phyloP scores from a whole-genome alignment of 2,113 vertebrate genomes.

The Struthidea cinerea region DNA sequence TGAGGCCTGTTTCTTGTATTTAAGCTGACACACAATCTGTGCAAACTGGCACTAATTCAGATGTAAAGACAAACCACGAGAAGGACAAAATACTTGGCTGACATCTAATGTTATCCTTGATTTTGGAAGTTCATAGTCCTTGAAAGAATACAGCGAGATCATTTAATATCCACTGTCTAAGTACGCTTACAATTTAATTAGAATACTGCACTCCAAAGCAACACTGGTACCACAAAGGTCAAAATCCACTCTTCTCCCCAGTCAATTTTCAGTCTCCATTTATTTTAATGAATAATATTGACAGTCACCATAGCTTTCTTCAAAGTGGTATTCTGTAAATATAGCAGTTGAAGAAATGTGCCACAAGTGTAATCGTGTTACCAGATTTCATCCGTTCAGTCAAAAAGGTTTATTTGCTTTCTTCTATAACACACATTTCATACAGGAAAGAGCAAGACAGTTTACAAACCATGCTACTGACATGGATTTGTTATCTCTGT shows the following conservation, averaged over 20 bases:
- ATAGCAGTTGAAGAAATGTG: background rate
- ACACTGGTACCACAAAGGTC: background rate
- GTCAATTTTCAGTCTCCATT: conserved; percentile 8
- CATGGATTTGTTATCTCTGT: background rate
- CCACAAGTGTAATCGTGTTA: background rate
- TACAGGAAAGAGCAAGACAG: background rate
- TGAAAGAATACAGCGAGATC: conserved; percentile 49
- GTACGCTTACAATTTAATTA: conserved; percentile 34
- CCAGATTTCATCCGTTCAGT: background rate
- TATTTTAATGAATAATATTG: conserved; percentile 34
- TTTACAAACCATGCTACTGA: background rate
- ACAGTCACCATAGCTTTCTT: background rate
- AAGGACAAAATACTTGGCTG: conserved; percentile 70
- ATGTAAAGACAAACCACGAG: conserved; percentile 61
- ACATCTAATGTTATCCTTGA: conserved; percentile 66
- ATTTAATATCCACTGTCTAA: conserved; percentile 36
- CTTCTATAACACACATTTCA: background rate
- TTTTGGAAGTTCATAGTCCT: conserved; percentile 52
- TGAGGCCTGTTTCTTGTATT: conserved; percentile 66
- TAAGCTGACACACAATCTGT: conserved; percentile 73
- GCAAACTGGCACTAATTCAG: conserved; percentile 71
- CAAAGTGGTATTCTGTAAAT: background rate
- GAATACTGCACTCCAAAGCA: conserved; percentile 1
- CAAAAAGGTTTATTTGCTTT: background rate
- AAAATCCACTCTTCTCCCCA: conserved; percentile 28